Base-by-base conservation (phyloP, 2,797 vertebrate genomes). In the Toxotes lorentzi region DNA sequence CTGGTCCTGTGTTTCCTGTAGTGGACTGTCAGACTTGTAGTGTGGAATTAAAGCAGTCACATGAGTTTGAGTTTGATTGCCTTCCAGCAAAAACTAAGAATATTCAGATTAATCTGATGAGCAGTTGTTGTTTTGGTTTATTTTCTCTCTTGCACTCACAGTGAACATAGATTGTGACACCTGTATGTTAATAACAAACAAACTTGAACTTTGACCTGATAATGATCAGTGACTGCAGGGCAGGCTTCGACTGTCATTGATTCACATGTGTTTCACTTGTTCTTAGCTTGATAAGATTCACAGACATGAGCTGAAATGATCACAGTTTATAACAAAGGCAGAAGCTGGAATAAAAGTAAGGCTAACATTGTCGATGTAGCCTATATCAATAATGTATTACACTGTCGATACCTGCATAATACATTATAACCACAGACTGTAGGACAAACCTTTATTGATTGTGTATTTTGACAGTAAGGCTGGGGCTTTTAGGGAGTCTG, bases 171-270 rank as follows among this genome's bases (percentile, higher is more conserved):
- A 58, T 56, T 57, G 45, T 5, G 62, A 56, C 19, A 21, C 0
- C 14, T 75, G 30, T 23, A 10, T 23, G 32, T 53, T 48, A 40
- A 38, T 7, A 5, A 34, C 66, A 63, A 81, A 76, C 58, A 56
- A 63, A 72, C 62, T 32, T 83, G 78, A 66, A 88, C 82, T 53
- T 79, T 2, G 48, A 73, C 81, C 81, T 45, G 43, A 45, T 66
- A 7, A 85, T n/a, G 69, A 77, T 70, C 53, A 69, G 11, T 45
- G 54, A 62, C 21, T 40, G 54, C 34, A 53, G 27, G 10, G 4
- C 19, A 34, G 51, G 40, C 43, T 65, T n/a, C 24, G 27, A 61
- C 30, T 16, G 3, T 53, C 47, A 71, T 70, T 40, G 67, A 84
- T 53, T 51, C n/a, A 24, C 4, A 4, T 35, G 1, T 43, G 35